A percentile compares a stretch with the other conserved stretches of the same genome.
These are phyloP conservation scores for Epiperipatus broadwayi DNA, from an alignment of 2,888 invertebrate genomes.

Conservation along the genomic window DNA sequence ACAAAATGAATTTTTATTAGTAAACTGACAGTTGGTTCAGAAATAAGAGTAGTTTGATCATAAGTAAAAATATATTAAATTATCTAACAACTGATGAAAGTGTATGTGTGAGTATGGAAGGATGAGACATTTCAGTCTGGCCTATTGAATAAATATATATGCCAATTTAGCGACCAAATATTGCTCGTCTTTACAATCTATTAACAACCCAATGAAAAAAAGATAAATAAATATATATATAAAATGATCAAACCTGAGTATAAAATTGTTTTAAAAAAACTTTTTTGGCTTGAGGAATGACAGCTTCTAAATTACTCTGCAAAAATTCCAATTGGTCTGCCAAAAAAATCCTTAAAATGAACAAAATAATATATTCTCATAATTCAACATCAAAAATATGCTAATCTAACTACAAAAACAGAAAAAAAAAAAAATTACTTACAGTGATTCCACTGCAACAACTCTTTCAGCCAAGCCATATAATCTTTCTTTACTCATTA, in stretches of 20 bases:
- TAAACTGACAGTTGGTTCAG: no score
- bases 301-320: conserved; percentile 61
- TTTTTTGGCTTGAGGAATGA: conserved; percentile 45
- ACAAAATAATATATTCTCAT: not conserved
- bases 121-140: no score
- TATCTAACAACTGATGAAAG: no score
- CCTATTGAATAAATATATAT: not conserved
- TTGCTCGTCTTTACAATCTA: no score
- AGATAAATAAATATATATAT: not conserved
- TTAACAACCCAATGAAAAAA: no score
- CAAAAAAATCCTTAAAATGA: conserved; percentile 44
- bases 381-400: conserved; percentile 12
- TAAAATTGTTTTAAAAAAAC: conserved; percentile 32
- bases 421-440: conserved; percentile 12
- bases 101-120: no score
- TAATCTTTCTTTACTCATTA: conserved; percentile 47
- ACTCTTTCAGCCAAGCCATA: conserved; percentile 67
- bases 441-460: conserved; percentile 74
- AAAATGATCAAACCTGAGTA: conserved; percentile 26
- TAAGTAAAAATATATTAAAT: no score
- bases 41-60: no score
- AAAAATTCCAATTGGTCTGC: conserved; percentile 66
- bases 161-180: conserved; percentile 1
- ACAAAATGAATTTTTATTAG: no score
- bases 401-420: conserved; percentile 6